phyloP scores from a whole-genome alignment of 2,113 vertebrate species.

The Platycercus adscitus region DNA sequence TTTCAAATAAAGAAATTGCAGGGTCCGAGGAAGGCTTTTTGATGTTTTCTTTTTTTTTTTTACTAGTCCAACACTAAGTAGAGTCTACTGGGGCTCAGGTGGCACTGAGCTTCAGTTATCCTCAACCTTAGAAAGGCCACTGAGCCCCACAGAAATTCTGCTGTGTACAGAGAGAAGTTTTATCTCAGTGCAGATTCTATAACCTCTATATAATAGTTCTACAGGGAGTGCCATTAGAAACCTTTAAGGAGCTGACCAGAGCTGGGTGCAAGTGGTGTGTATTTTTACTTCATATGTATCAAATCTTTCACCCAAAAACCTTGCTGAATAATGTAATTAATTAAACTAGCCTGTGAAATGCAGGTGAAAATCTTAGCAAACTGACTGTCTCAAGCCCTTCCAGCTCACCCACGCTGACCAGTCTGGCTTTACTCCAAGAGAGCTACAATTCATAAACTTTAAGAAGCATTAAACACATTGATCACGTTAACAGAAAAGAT shows the following conservation, averaged over 20 bases:
- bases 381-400: not conserved
- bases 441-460: constrained; percentile 60
- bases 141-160: not conserved
- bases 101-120: not conserved
- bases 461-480: constrained; percentile 64
- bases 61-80: not conserved
- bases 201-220: not conserved
- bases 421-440: constrained; percentile 39
- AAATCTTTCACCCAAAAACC: not conserved
- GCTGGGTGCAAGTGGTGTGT: not conserved
- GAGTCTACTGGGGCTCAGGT: not conserved
- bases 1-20: not conserved
- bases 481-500: constrained; percentile 57
- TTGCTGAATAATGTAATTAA: not conserved
- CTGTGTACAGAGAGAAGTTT: not conserved
- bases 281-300: not conserved
- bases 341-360: not conserved
- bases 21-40: not conserved
- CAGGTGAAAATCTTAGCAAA: not conserved
- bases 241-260: not conserved
- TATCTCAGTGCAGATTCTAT: not conserved
- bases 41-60: not conserved
- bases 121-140: not conserved
- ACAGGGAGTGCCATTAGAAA: not conserved
- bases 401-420: not conserved